Percentiles rank a stretch among this genome's conserved stretches.
Conservation (phyloP, 1,140 invertebrate species). For the Panagrolaimus sp. region DNA sequence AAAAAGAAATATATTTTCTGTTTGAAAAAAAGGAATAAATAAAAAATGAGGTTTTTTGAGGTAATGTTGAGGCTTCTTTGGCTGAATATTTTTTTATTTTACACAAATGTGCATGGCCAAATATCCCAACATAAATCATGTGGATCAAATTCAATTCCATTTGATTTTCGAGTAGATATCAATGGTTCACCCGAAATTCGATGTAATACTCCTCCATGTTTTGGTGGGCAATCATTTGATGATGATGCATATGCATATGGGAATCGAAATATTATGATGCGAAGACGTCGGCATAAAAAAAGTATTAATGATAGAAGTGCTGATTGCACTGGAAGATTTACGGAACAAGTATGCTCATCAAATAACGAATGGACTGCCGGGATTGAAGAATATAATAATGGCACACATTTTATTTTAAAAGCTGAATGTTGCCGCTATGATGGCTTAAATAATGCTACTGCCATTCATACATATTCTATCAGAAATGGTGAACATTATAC, state of each 20-base stretch:
- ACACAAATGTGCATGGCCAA: no score
- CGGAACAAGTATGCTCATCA: slow-evolving; percentile 21
- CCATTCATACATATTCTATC: slow-evolving; percentile 30
- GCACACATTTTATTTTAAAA: slow-evolving; percentile 37
- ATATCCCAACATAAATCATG: slow-evolving; percentile 3
- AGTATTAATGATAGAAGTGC: not conserved
- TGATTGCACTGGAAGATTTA: slow-evolving; percentile 27
- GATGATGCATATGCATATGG: slow-evolving; percentile 1
- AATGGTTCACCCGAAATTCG: slow-evolving; percentile 24
- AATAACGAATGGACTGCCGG: slow-evolving; percentile 44
- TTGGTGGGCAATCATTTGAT: slow-evolving; percentile 25
- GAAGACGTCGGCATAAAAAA: slow-evolving; percentile 9
- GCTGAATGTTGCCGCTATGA: slow-evolving; percentile 39
- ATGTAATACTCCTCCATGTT: slow-evolving; percentile 33
- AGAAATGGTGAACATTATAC: slow-evolving; percentile 26
- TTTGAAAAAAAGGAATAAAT: not conserved
- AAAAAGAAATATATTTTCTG: not conserved
- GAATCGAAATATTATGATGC: no score
- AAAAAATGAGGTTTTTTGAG: not conserved
- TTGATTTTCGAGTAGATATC: slow-evolving; percentile 25
- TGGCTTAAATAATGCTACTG: slow-evolving; percentile 26
- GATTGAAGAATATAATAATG: slow-evolving; percentile 35
- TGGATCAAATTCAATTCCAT: slow-evolving; percentile 24
- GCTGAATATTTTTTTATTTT: not conserved
- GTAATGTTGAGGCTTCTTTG: not conserved